phyloP scores from a whole-genome alignment of 2,113 vertebrate genomes.

The Heteronetta atricapilla region DNA sequence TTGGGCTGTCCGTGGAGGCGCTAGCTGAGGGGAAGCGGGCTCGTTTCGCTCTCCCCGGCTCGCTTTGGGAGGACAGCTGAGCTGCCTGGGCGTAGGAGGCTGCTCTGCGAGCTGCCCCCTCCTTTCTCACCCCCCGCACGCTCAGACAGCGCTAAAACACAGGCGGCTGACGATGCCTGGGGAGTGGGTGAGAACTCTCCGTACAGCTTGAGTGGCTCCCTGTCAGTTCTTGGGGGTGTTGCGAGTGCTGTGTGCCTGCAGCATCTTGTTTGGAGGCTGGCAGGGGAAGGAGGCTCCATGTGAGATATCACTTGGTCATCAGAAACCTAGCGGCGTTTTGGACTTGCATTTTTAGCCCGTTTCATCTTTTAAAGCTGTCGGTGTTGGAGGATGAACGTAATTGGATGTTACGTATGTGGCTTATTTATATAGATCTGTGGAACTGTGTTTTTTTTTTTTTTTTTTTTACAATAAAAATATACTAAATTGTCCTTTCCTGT shows the following conservation, averaged over 20 bases:
- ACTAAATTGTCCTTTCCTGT: constrained; percentile 8
- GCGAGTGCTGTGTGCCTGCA: constrained; percentile 59
- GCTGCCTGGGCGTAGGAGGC: constrained; percentile 58
- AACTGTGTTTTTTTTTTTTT: constrained; percentile 75
- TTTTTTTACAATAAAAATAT: constrained; percentile 80
- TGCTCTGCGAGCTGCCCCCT: constrained; percentile 66
- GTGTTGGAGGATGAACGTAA: constrained; percentile 67
- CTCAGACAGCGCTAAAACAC: neutral
- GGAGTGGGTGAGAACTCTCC: constrained; percentile 48
- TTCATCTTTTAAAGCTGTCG: constrained; percentile 65
- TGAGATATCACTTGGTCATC: constrained; percentile 67
- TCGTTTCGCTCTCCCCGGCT: neutral
- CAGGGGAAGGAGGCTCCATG: constrained; percentile 47
- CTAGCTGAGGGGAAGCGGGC: neutral
- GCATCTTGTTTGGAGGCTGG: constrained; percentile 68
- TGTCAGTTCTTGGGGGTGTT: constrained; percentile 57
- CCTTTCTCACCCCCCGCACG: constrained; percentile 42
- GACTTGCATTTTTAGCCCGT: constrained; percentile 56
- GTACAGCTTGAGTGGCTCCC: constrained; percentile 31
- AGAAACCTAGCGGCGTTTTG: constrained; percentile 60
- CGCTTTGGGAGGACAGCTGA: constrained; percentile 54
- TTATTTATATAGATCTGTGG: constrained; percentile 77
- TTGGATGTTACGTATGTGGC: constrained; percentile 67
- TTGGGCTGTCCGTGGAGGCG: neutral
- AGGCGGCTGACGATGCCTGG: constrained; percentile 30